phyloP scores from a whole-genome alignment of 2,113 vertebrate species.

The Montifringilla adamsi region DNA sequence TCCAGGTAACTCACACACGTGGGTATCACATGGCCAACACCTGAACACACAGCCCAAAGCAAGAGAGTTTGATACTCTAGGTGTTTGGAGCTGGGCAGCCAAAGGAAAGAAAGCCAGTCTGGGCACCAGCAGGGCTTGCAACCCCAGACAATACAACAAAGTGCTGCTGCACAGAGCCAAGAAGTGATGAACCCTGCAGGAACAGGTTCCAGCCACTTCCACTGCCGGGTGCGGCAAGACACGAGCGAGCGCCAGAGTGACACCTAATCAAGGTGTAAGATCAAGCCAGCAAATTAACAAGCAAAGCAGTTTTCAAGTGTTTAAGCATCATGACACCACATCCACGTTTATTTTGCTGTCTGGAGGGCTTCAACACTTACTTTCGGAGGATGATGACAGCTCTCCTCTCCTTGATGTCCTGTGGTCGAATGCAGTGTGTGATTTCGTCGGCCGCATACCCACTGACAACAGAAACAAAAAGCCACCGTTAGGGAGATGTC shows the following conservation, averaged over 20 bases:
- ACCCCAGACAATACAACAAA: neutral
- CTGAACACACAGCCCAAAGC: neutral
- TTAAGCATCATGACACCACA: neutral
- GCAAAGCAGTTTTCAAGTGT: neutral
- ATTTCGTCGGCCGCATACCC: slow-evolving; percentile 98
- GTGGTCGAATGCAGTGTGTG: slow-evolving; percentile 96
- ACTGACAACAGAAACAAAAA: slow-evolving; percentile 74
- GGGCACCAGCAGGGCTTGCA: neutral
- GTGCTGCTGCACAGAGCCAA: neutral
- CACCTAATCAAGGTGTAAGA: neutral
- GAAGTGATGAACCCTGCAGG: neutral
- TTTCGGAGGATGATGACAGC: slow-evolving; percentile 98
- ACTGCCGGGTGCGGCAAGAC: accelerated
- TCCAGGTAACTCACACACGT: neutral
- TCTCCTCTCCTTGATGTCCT: slow-evolving; percentile 95
- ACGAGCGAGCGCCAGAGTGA: neutral
- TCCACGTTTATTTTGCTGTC: neutral
- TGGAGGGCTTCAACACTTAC: slow-evolving; percentile 76
- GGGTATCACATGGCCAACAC: neutral
- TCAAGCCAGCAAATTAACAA: neutral
- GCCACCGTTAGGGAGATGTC: neutral
- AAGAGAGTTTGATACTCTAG: neutral
- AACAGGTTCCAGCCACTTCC: neutral
- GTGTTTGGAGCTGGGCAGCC: neutral
- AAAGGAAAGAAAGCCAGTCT: neutral